Evolutionary conservation across 2,888 invertebrate genomes (phyloP), one percentile per base, ranked within the genome.

Genomic region (Barypeithes pellucidus): DNA sequence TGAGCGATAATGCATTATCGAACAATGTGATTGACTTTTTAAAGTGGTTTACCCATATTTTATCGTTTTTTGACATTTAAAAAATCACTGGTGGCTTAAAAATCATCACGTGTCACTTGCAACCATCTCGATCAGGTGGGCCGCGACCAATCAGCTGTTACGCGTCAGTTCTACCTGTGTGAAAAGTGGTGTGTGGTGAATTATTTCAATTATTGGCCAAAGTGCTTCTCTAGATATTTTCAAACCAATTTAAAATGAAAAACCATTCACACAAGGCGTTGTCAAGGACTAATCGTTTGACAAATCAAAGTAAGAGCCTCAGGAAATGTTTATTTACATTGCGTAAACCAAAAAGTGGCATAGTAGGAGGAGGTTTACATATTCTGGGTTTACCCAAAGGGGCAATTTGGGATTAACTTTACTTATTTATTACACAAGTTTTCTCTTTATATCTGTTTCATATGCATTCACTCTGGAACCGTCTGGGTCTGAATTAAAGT

Each of bases 301-400:
- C 57, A 14, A 36, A 61, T 45, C 61, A 68, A 73, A 68, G 73
- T 73, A 67, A 62, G 67, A 16, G 2, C 14, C 24, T 0, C 24
- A 24, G 7, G 7, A 24, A 52, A 24, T 2, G 33, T 54, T 14
- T 63, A 36, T 63, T 63, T 67, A 24, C 36, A 57, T 61, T 52
- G 39, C 47, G 5, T 73, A 72, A 77, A 73, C 67, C 68, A 33
- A 24, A 68, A 72, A 70, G 11, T 24, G n/a, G 20, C 9, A n/a
- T 50, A 24, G 18, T 22, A 24, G 50, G 50, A 50, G 50, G 50
- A 24, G 24, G 24, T 24, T 16, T n/a, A n/a, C n/a, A n/a, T n/a
- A n/a, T n/a, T n/a, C n/a, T n/a, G n/a, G n/a, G n/a, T n/a, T n/a
- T n/a, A n/a, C n/a, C n/a, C n/a, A n/a, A n/a, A n/a, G n/a, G n/a